phyloP scores from a whole-genome alignment of 1,140 invertebrate species.

The Zaprionus taronus region DNA sequence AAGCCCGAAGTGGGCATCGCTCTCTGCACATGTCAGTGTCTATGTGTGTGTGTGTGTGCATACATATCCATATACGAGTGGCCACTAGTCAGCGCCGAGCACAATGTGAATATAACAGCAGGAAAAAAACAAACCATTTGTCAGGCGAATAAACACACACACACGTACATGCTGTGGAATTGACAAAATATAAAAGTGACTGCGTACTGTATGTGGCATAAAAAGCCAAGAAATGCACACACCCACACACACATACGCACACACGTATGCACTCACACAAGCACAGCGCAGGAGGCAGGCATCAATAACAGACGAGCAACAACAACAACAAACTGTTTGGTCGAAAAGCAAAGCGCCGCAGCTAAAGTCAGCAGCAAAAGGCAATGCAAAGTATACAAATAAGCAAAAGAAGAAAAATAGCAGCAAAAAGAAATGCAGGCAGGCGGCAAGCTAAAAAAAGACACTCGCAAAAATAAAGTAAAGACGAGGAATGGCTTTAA shows the following conservation, averaged over 20 bases:
- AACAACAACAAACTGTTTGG: conserved; percentile 12
- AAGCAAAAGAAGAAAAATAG: neutral
- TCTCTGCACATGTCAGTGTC: neutral
- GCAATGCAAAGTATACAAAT: conserved; percentile 37
- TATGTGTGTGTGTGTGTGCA: neutral
- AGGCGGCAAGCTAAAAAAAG: conserved; percentile 26
- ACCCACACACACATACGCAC: conserved; percentile 5
- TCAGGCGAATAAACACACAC: conserved; percentile 35
- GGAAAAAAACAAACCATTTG: conserved; percentile 55
- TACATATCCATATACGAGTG: conserved; percentile 7
- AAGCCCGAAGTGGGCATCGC: neutral
- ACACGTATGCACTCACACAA: neutral
- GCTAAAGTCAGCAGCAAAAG: conserved; percentile 34
- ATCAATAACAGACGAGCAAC: conserved; percentile 40
- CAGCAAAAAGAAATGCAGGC: conserved; percentile 28
- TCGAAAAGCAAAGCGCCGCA: conserved; percentile 30
- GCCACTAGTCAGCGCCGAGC: conserved; percentile 12
- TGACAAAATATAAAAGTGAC: conserved; percentile 45
- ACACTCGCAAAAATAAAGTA: conserved; percentile 12
- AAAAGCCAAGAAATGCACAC: conserved; percentile 35
- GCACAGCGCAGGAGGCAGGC: conserved; percentile 14
- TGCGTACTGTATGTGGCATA: conserved; percentile 15
- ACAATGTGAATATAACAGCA: conserved; percentile 30
- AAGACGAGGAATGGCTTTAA: neutral
- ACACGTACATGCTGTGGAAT: conserved; percentile 32